Evolutionary conservation across 2,888 invertebrate species (phyloP), one percentile per base, ranked within the genome.

Genomic region (Oscheius sp.): DNA sequence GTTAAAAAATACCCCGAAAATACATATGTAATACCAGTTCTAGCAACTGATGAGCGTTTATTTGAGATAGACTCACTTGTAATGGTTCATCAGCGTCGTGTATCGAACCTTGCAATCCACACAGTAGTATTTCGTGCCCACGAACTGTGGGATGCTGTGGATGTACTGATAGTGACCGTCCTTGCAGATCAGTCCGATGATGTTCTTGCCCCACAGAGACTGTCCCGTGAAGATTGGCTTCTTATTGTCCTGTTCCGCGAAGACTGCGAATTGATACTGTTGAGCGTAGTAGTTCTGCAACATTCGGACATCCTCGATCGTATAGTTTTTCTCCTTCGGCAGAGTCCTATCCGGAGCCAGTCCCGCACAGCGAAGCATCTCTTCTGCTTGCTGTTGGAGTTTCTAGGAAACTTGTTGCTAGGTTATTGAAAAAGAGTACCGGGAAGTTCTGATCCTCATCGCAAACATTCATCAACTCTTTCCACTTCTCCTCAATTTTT

Each of bases 191-290:
- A 73, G 63, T 55, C 73, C 51, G 21, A 73, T 32, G 7, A 73
- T 63, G 13, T 62, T 63, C 21, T 63, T 73, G 13, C 62, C 73
- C 73, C 63, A 63, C n/a, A 73, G 57, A 37, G 35, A 55, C n/a
- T 63, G 53, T 21, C 73, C 73, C 4, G 11, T 35, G 37, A 33
- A 63, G 33, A 73, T 33, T 29, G 73, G 73, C 42, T 62, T 58
- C 57, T 73, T 73, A 53, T 63, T 63, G 37, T 73, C 21, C 10
- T 32, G 13, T n/a, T 65, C 73, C 13, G 57, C 59, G 55, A 73
- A 73, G 3, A 73, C 73, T 1, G 63, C 63, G 13, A 73, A 53
- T 29, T 73, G 73, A 42, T 73, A 73, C 60, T 72, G 29, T 2
- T 53, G 51, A 33, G 33, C n/a, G 48, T 62, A 65, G 13, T 29